These are phyloP conservation scores for Lacerta agilis DNA, from an alignment of 2,797 vertebrate species.

Conservation along the genomic window DNA sequence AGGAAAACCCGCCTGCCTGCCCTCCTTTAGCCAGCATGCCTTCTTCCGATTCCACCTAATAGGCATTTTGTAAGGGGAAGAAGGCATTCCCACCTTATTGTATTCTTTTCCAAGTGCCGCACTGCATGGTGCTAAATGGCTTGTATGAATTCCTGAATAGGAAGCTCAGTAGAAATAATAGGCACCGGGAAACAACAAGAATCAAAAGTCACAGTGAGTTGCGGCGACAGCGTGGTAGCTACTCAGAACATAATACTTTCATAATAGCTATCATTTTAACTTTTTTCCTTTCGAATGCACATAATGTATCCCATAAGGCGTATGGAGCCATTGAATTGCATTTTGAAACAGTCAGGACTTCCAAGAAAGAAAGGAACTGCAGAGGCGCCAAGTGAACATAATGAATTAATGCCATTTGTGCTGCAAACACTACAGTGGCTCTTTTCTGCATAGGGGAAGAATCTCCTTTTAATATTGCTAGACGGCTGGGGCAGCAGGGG, in stretches of 20 bases:
- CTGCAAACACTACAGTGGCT: conserved; percentile 28
- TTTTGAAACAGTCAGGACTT: conserved; percentile 60
- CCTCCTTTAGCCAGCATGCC: conserved; percentile 30
- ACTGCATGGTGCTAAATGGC: conserved; percentile 63
- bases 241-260: conserved; percentile 62
- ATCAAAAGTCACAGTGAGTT: conserved; percentile 69
- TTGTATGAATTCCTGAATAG: conserved; percentile 62
- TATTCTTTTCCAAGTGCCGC: conserved; percentile 57
- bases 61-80: conserved; percentile 62
- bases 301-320: conserved; percentile 59
- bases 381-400: conserved; percentile 33
- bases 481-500: not conserved
- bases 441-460: conserved; percentile 52
- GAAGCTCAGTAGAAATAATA: conserved; percentile 69
- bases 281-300: conserved; percentile 62
- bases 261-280: conserved; percentile 63
- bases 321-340: conserved; percentile 57
- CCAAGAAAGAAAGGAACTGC: conserved; percentile 51
- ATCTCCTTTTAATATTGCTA: conserved; percentile 56
- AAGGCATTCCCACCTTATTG: conserved; percentile 48
- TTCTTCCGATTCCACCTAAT: conserved; percentile 46
- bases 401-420: conserved; percentile 60
- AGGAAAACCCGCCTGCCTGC: not conserved
- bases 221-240: conserved; percentile 46
- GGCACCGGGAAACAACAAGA: conserved; percentile 66